phyloP scores from a whole-genome alignment of 2,888 invertebrate species.

The Standfussiana lucernea region DNA sequence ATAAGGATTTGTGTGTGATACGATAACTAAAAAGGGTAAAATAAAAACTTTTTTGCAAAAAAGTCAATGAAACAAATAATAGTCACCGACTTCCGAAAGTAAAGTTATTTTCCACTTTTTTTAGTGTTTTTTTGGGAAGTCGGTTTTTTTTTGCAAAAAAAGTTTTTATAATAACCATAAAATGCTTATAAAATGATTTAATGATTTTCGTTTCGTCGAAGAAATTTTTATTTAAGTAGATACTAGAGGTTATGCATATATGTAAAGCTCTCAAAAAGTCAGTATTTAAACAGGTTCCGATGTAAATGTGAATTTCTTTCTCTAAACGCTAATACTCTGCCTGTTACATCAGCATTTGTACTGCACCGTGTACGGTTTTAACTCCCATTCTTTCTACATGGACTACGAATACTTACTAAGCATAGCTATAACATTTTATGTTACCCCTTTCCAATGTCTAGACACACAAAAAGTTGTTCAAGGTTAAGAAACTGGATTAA shows the following conservation, averaged over 20 bases:
- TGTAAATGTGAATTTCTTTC: neutral
- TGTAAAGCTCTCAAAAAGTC: neutral
- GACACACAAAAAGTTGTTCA: slow-evolving; percentile 39
- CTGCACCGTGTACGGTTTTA: neutral
- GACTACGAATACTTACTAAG: neutral
- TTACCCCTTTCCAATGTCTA: slow-evolving; percentile 43
- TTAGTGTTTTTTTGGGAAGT: too few relatives aligned
- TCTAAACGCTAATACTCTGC: neutral
- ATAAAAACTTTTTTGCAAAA: too few relatives aligned
- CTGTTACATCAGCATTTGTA: neutral
- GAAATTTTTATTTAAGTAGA: neutral
- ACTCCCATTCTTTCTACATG: neutral
- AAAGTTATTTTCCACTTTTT: too few relatives aligned
- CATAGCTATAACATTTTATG: slow-evolving; percentile 37
- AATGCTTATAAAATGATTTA: neutral
- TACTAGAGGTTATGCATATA: neutral
- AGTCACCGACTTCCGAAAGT: too few relatives aligned
- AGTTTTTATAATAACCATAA: neutral
- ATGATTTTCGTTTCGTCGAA: too few relatives aligned
- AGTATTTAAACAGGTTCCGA: neutral
- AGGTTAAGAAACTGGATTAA: slow-evolving; percentile 49
- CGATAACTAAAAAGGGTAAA: too few relatives aligned
- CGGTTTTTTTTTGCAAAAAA: too few relatives aligned
- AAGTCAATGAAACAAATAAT: too few relatives aligned
- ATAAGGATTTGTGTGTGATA: too few relatives aligned